phyloP scores from a whole-genome alignment of 30 jellyfish, hydroid and myxozoan genomes.

The Aurelia coerulea region DNA sequence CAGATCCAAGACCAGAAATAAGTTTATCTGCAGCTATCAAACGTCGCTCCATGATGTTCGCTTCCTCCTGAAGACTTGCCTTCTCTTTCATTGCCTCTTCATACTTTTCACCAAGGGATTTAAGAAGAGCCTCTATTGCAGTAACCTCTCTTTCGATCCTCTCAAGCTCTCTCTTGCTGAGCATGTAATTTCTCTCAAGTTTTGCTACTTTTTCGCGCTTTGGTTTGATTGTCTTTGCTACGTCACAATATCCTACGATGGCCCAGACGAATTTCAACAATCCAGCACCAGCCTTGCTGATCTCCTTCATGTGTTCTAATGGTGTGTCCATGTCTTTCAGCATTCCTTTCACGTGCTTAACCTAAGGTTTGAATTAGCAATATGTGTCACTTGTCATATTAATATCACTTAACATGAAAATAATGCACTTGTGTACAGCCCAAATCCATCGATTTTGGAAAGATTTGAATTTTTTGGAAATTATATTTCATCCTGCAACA shows the following conservation, averaged over 20 bases:
- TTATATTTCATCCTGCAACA: no score
- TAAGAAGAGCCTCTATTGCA: constrained; percentile 88
- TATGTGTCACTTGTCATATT: no score
- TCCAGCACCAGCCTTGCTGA: constrained; percentile 99
- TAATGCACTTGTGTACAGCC: background rate
- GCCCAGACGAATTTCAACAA: constrained; percentile 90
- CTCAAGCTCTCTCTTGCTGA: constrained; percentile 94
- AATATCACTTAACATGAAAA: background rate
- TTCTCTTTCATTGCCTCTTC: constrained; percentile 93
- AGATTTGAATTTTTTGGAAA: background rate
- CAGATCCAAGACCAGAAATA: constrained; percentile 97
- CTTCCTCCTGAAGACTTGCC: constrained; percentile 90
- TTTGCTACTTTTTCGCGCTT: constrained; percentile 94
- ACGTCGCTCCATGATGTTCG: constrained; percentile 95
- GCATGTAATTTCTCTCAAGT: constrained; percentile 86
- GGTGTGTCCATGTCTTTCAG: constrained; percentile 89
- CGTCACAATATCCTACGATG: constrained; percentile 95
- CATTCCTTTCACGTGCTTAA: constrained; percentile 74
- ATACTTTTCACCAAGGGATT: constrained; percentile 75
- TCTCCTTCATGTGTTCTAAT: constrained; percentile 87
- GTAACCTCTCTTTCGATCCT: constrained; percentile 92
- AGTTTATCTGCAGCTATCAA: constrained; percentile 97
- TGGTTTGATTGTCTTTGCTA: constrained; percentile 94
- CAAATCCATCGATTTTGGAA: background rate
- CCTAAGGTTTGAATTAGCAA: constrained; percentile 36